Evolutionary conservation across 2,797 vertebrate genomes (phyloP).

Genomic region (Anguilla pacifica): DNA sequence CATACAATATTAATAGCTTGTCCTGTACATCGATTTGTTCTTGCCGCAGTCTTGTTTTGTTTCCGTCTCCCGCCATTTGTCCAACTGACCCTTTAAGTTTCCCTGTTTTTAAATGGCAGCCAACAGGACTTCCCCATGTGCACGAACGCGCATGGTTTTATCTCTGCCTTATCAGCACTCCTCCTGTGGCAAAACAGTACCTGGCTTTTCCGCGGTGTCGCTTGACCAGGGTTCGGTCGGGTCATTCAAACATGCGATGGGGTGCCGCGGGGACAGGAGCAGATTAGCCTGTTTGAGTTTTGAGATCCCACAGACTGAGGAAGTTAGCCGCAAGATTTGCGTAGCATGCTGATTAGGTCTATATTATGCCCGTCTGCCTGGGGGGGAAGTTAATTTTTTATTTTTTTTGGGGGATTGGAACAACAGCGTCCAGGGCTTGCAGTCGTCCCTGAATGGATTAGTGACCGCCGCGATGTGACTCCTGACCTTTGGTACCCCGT

Average conservation of each 20-base stretch:
- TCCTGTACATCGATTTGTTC: not conserved
- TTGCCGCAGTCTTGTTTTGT: not conserved
- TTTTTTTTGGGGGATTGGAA: not conserved
- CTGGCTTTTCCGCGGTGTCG: not conserved
- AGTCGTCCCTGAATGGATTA: conserved; percentile 35
- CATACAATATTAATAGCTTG: not conserved
- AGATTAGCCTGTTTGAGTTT: conserved; percentile 45
- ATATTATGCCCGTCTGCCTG: conserved; percentile 31
- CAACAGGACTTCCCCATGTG: not conserved
- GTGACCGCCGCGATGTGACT: conserved; percentile 49
- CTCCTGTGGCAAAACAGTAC: not conserved
- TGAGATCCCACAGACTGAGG: conserved; percentile 5
- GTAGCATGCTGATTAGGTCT: conserved; percentile 47
- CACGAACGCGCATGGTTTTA: not conserved
- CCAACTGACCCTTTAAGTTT: not conserved
- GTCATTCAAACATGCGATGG: conserved; percentile 54
- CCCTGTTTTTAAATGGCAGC: not conserved
- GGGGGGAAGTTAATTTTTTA: conserved; percentile 38
- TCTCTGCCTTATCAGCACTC: not conserved
- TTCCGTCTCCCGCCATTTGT: not conserved
- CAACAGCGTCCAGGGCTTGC: not conserved
- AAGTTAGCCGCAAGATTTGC: conserved; percentile 13
- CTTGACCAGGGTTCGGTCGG: conserved; percentile 61
- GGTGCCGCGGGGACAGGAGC: conserved; percentile 51
- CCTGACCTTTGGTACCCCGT: conserved; percentile 57